Evolutionary conservation across 2,797 vertebrate species (phyloP).

Genomic region (Anguilla anguilla): DNA sequence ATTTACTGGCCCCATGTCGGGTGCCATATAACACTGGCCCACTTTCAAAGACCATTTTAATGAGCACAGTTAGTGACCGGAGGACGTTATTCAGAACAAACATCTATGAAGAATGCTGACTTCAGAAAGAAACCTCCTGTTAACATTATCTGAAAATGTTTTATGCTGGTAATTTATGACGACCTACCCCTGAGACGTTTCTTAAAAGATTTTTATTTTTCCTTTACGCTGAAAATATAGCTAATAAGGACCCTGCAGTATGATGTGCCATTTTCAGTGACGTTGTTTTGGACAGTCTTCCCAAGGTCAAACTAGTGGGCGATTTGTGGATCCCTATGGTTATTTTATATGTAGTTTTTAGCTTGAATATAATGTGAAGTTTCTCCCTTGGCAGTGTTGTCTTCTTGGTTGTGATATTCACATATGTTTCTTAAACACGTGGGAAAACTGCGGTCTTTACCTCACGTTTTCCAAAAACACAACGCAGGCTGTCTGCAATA

Average conservation of each 20-base stretch:
- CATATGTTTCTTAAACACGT: not conserved
- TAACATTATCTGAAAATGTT: not conserved
- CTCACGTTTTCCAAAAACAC: not conserved
- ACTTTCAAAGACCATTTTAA: constrained; percentile 21
- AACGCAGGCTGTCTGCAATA: not conserved
- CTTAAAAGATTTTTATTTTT: not conserved
- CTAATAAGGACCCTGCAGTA: not conserved
- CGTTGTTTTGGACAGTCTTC: not conserved
- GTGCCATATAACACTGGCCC: not conserved
- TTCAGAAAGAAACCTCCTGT: not conserved
- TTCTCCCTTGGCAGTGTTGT: not conserved
- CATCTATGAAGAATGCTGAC: not conserved
- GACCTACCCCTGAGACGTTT: not conserved
- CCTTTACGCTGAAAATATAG: not conserved
- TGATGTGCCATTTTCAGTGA: not conserved
- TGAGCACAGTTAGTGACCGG: not conserved
- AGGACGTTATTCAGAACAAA: not conserved
- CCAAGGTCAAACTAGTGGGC: not conserved
- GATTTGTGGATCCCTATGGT: not conserved
- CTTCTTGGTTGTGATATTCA: not conserved
- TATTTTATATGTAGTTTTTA: not conserved
- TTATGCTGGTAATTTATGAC: not conserved
- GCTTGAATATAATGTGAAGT: not conserved
- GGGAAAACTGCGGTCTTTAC: not conserved
- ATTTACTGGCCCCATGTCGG: not conserved